Evolutionary conservation across 1,140 invertebrate genomes (phyloP).

Genomic region (Drosophila trapezifrons): DNA sequence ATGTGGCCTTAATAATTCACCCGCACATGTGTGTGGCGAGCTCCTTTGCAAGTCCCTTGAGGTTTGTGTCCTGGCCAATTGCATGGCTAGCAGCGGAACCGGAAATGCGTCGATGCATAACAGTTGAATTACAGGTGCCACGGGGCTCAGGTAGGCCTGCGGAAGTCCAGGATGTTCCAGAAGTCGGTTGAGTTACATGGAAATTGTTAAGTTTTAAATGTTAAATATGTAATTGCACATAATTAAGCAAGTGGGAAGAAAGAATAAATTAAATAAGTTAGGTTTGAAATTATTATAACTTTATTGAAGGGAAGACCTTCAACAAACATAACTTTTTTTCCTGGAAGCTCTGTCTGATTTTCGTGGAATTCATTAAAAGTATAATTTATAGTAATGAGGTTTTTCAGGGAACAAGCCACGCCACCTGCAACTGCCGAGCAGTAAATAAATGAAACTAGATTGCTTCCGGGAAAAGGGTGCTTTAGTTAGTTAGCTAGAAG

Average conservation of each 20-base stretch:
- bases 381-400: too few relatives aligned
- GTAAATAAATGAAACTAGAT: neutral
- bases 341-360: too few relatives aligned
- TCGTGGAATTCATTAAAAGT: too few relatives aligned
- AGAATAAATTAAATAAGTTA: too few relatives aligned
- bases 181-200: neutral
- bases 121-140: slow-evolving; percentile 32
- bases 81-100: slow-evolving; percentile 41
- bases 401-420: too few relatives aligned
- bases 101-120: slow-evolving; percentile 70
- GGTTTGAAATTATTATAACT: too few relatives aligned
- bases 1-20: slow-evolving; percentile 69
- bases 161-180: neutral
- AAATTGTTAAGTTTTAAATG: too few relatives aligned
- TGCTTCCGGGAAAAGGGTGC: neutral
- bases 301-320: too few relatives aligned
- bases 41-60: slow-evolving; percentile 18
- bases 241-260: too few relatives aligned
- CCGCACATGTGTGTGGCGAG: slow-evolving; percentile 18
- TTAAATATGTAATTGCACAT: neutral
- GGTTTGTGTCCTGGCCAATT: slow-evolving; percentile 26
- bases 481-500: slow-evolving; percentile 1
- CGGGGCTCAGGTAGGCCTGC: neutral
- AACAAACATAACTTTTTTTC: too few relatives aligned
- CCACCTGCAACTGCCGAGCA: slow-evolving; percentile 1